Conservation (phyloP, 37 sponge, comb jelly and placozoan species). For the Diacarnus erythraeanus region DNA sequence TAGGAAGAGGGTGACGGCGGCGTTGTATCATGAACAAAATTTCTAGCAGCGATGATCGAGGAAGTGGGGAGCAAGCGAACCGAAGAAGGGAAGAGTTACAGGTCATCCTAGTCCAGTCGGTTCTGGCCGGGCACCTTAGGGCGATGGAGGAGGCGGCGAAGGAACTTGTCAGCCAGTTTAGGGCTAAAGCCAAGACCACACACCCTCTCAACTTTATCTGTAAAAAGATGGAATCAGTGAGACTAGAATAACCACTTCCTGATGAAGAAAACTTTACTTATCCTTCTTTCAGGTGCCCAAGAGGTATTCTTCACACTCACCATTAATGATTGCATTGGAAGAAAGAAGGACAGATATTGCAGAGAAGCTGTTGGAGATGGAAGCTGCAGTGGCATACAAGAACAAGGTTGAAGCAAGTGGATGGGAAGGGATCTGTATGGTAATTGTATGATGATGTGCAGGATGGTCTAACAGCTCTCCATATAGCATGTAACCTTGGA, state of each 20-base stretch:
- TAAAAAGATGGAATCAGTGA: no score
- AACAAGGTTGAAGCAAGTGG: constrained; percentile 12
- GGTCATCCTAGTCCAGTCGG: not conserved
- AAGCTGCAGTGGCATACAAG: constrained; percentile 6
- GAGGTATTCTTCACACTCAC: constrained; percentile 8
- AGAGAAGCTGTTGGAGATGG: constrained; percentile 14
- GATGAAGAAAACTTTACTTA: not conserved
- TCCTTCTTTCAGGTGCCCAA: constrained; percentile 2
- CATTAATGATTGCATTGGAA: constrained; percentile 35
- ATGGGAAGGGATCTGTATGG: no score
- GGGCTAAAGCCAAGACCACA: no score
- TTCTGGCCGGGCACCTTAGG: not conserved
- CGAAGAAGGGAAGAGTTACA: not conserved
- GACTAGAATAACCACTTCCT: no score
- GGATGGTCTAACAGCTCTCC: constrained; percentile 50
- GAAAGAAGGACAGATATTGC: not conserved
- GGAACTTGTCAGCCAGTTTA: not conserved
- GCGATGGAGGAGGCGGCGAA: not conserved
- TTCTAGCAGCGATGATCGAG: not conserved
- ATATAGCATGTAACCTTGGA: constrained; percentile 68
- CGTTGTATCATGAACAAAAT: no score
- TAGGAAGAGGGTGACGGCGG: no score
- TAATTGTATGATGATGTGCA: no score
- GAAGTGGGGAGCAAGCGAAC: not conserved
- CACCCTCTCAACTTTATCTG: no score